Percentiles rank a stretch among this genome's conserved stretches.
These are phyloP conservation scores for Melanaphis sacchari DNA, from an alignment of 1,140 invertebrate genomes.

Conservation along the genomic window DNA sequence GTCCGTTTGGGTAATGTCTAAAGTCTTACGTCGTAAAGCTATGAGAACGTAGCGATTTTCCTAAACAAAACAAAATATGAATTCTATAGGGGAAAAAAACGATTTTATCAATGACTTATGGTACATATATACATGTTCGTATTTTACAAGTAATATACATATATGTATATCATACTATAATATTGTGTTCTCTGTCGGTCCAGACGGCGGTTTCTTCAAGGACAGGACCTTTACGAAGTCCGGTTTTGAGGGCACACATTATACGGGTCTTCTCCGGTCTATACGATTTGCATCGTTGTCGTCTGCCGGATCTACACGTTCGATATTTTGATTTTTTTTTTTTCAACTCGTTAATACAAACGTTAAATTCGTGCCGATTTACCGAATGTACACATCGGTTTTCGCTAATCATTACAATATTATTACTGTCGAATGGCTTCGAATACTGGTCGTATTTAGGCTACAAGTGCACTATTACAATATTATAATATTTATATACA, in stretches of 20 bases:
- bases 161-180: background rate
- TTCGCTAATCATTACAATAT: background rate
- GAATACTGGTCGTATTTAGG: slow-evolving; percentile 17
- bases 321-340: background rate
- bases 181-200: background rate
- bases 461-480: background rate
- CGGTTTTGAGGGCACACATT: slow-evolving; percentile 22
- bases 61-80: background rate
- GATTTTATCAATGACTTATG: slow-evolving; percentile 41
- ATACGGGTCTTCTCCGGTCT: background rate
- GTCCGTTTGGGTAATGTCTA: background rate
- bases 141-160: background rate
- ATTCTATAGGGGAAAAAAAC: background rate
- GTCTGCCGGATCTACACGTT: background rate
- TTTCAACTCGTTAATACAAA: background rate
- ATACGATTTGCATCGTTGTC: background rate
- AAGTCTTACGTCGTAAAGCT: background rate
- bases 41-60: background rate
- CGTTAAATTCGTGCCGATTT: background rate
- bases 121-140: background rate
- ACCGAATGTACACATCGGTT: background rate
- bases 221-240: slow-evolving; percentile 38
- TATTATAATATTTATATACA: background rate
- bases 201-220: slow-evolving; percentile 46
- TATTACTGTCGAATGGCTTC: background rate